These are phyloP conservation scores for Hydrolagus colliei DNA, from an alignment of 2,797 vertebrate species.

Conservation along the genomic window DNA sequence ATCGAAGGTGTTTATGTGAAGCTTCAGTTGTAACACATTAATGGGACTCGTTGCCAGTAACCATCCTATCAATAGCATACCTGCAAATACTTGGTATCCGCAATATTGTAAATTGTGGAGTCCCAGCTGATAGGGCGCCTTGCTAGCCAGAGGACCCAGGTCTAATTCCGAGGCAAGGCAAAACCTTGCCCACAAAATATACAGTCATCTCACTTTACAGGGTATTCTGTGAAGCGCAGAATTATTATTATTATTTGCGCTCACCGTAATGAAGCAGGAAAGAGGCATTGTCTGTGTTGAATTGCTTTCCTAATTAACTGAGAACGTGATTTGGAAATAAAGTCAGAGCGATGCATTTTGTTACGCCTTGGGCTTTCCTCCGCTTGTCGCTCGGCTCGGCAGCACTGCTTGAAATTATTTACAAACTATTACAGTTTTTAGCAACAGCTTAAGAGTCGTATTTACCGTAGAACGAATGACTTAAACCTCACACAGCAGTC, in stretches of 20 bases:
- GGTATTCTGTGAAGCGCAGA: not conserved
- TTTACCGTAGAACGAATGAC: not conserved
- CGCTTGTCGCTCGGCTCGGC: not conserved
- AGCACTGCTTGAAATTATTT: not conserved
- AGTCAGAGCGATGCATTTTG: constrained; percentile 31
- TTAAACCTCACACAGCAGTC: not conserved
- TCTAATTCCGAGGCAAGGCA: too few relatives aligned
- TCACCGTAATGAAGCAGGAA: not conserved
- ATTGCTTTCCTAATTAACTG: constrained; percentile 46
- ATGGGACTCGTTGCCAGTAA: too few relatives aligned
- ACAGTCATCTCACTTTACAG: too few relatives aligned
- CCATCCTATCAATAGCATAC: too few relatives aligned
- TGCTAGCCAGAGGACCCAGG: too few relatives aligned
- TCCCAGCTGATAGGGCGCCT: too few relatives aligned
- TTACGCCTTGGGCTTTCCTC: not conserved
- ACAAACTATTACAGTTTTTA: not conserved
- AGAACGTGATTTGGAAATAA: constrained; percentile 40
- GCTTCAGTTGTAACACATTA: too few relatives aligned
- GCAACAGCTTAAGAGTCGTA: not conserved
- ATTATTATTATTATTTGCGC: not conserved
- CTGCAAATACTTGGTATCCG: too few relatives aligned
- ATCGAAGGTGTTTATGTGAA: too few relatives aligned
- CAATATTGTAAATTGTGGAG: too few relatives aligned
- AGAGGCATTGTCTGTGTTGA: constrained; percentile 38
- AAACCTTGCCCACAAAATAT: too few relatives aligned